Base-by-base conservation (phyloP, 2,113 vertebrate species). In the Entelurus aequoreus region DNA sequence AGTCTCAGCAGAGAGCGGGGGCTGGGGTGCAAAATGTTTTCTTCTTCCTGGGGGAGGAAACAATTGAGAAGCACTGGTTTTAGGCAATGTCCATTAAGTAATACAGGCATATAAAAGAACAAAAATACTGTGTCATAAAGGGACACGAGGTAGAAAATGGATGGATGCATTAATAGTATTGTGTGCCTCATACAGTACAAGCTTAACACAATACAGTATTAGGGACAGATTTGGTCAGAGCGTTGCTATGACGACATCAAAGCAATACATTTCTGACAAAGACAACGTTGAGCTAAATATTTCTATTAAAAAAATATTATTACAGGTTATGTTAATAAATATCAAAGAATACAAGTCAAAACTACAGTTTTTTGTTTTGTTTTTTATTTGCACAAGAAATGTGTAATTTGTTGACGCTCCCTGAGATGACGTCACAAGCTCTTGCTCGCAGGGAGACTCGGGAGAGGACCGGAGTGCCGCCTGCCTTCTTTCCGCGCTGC, bases 381-480 rank as follows among this genome's bases (percentile, higher is more conserved):
- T n/a, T 50, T 16, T 40, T 15, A 15, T 37, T 9, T 16, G 6
- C 15, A 10, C 40, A n/a, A 19, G 8, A 16, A 42, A 3, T 7
- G 13, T 48, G 48, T 70, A 59, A 83, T 65, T 87, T 76, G 7
- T 4, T 3, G 84, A 79, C 50, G 59, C 6, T 81, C 84, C 86
- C 86, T 79, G 4, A 48, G 46, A n/a, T 4, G 0, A 79, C 82
- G 78, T 85, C 77, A 83, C 15, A 44, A 52, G 44, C 53, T 58
- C 55, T 16, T 37, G 9, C 55, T 7, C 35, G 62, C 19, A 49
- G 57, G 54, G 58, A 36, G 72, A 46, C 42, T 42, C 40, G 4
- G 10, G 8, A 42, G 56, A 69, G 68, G 49, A 51, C 37, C 6
- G 14, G 8, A 49, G 38, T 42, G 38, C 55, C n/a, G 40, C 55